Conservation (phyloP, 2,113 vertebrate species). For the Tetrao urogallus region DNA sequence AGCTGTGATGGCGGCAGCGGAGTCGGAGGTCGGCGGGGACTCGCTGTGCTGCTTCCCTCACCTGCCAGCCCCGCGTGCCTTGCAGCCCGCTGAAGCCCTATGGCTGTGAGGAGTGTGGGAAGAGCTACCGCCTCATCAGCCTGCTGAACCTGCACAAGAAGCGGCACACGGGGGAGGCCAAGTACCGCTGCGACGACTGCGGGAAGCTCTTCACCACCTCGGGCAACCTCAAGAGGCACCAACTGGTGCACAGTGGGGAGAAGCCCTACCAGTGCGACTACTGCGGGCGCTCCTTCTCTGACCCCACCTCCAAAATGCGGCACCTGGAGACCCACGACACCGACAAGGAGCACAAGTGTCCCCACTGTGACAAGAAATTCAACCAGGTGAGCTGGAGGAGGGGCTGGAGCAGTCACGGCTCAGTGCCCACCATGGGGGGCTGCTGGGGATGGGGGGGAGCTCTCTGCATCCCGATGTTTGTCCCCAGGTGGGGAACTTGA, state of each 20-base stretch:
- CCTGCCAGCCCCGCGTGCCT: not conserved
- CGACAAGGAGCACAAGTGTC: conserved; percentile 95
- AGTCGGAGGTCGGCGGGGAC: not conserved
- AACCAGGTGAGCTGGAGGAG: conserved; percentile 84
- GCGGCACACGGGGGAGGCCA: conserved; percentile 94
- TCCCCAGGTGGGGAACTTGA: conserved; percentile 91
- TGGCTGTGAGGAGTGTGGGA: conserved; percentile 92
- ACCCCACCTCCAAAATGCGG: conserved; percentile 98
- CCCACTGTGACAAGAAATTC: conserved; percentile 96
- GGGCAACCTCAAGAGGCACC: conserved; percentile 95
- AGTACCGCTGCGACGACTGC: conserved; percentile 93
- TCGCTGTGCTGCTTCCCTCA: not conserved
- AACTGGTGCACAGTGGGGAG: conserved; percentile 96
- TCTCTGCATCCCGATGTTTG: not conserved
- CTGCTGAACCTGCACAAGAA: conserved; percentile 97
- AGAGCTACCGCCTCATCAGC: conserved; percentile 97
- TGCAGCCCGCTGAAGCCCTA: conserved; percentile 92
- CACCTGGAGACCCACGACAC: conserved; percentile 97
- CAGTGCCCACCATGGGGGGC: not conserved
- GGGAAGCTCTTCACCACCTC: conserved; percentile 97
- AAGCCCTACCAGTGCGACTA: conserved; percentile 96
- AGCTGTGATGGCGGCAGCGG: rapidly evolving
- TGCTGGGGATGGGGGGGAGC: rapidly evolving
- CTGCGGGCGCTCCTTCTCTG: conserved; percentile 94
- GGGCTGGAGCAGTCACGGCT: rapidly evolving